Conservation (phyloP, 2,888 invertebrate genomes). For the Drosophila tripunctata region DNA sequence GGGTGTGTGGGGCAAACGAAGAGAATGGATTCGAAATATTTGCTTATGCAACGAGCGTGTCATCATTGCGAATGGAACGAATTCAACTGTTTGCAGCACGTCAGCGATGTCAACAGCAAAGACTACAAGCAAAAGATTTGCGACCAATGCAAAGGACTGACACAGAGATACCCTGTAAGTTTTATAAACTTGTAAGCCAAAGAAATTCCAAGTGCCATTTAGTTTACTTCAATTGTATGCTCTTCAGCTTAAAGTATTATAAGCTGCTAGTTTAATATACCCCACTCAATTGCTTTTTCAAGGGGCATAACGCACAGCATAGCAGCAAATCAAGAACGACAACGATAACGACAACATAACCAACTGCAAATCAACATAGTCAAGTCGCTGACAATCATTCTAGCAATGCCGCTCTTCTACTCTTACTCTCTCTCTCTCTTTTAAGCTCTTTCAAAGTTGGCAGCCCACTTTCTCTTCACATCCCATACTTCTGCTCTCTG, state of each 20-base stretch:
- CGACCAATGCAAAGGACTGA: not conserved
- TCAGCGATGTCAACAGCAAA: constrained; percentile 44
- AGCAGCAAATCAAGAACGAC: constrained; percentile 38
- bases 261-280: constrained; percentile 1
- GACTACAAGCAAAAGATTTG: constrained; percentile 1
- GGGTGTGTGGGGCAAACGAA: not conserved
- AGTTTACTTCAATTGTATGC: too few species aligned
- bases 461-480: not conserved
- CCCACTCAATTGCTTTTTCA: not conserved
- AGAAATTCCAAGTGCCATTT: not conserved
- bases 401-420: constrained; percentile 26
- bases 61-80: constrained; percentile 70
- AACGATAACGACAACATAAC: constrained; percentile 27
- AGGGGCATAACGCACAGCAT: not conserved
- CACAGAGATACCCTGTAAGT: not conserved
- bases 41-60: constrained; percentile 79
- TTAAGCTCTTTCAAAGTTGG: constrained; percentile 6
- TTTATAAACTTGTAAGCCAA: too few species aligned
- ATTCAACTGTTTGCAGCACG: constrained; percentile 67
- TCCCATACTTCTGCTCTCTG: not conserved
- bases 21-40: constrained; percentile 60
- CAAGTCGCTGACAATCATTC: constrained; percentile 26
- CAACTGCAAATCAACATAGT: constrained; percentile 56
- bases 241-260: not conserved
- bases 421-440: not conserved